These are phyloP conservation scores for Herminia tarsipennalis DNA, from an alignment of 2,888 invertebrate genomes.

Conservation along the genomic window DNA sequence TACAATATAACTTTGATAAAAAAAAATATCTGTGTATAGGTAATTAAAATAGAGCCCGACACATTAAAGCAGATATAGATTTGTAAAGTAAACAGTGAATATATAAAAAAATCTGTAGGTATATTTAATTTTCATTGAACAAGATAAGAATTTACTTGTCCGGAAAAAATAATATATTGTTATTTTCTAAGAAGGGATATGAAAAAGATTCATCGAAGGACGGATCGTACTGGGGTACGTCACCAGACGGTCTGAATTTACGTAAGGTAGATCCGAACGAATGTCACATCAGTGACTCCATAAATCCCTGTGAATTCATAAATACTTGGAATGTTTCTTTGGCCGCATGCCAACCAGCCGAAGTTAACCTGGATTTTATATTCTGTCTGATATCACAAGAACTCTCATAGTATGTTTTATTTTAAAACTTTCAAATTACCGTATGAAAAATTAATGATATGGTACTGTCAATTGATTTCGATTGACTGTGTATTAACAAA, in stretches of 20 bases:
- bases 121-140: no score
- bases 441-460: background rate
- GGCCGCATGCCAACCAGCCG: slow-evolving; percentile 13
- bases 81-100: no score
- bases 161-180: no score
- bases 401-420: background rate
- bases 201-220: no score
- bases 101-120: no score
- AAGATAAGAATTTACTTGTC: no score
- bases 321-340: slow-evolving; percentile 13
- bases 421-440: background rate
- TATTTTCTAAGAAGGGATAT: no score
- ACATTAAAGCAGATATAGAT: no score
- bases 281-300: slow-evolving; percentile 12
- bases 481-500: slow-evolving; percentile 17
- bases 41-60: no score
- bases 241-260: slow-evolving; percentile 1
- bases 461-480: slow-evolving; percentile 13
- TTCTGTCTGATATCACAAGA: background rate
- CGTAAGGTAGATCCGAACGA: slow-evolving; percentile 9
- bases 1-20: no score
- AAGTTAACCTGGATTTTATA: slow-evolving; percentile 8
- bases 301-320: slow-evolving; percentile 16
- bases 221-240: background rate
- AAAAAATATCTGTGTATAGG: no score